Conservation (phyloP, 2,888 invertebrate genomes). For the Drosophila nigricruria region DNA sequence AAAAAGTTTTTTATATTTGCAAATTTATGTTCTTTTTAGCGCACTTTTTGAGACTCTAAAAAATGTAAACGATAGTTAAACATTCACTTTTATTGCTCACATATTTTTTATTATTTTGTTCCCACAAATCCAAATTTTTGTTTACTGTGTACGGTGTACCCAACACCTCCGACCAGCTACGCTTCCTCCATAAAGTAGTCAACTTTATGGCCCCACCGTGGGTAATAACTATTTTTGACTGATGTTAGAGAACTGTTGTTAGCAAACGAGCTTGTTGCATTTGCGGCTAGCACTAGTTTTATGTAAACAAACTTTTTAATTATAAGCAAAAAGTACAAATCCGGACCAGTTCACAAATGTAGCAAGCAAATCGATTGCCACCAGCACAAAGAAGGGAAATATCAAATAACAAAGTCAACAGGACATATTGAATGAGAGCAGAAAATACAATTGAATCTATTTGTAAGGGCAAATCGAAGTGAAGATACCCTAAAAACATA, state of each 20-base stretch:
- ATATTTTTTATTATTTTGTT: neutral
- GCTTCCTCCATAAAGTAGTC: slow-evolving; percentile 43
- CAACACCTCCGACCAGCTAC: neutral
- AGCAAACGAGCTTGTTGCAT: slow-evolving; percentile 10
- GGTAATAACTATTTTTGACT: slow-evolving; percentile 34
- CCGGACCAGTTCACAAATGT: slow-evolving; percentile 1
- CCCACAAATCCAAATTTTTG: slow-evolving; percentile 7
- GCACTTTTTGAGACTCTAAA: neutral
- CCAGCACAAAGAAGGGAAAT: slow-evolving; percentile 4
- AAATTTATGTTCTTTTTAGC: neutral
- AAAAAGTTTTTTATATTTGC: neutral
- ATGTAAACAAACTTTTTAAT: slow-evolving; percentile 28
- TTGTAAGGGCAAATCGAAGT: neutral
- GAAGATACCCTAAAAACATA: neutral
- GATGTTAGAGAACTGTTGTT: slow-evolving; percentile 7
- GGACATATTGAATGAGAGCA: neutral
- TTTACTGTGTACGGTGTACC: slow-evolving; percentile 11
- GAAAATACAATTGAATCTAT: neutral
- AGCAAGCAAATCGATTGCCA: neutral
- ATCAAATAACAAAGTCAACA: slow-evolving; percentile 25
- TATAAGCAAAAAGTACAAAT: slow-evolving; percentile 21
- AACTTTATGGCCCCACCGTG: slow-evolving; percentile 41
- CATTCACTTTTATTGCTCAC: neutral
- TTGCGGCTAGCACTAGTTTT: slow-evolving; percentile 6
- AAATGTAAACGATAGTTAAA: neutral